Conservation (phyloP, 2,888 invertebrate species). For the Melinaea marsaeus region DNA sequence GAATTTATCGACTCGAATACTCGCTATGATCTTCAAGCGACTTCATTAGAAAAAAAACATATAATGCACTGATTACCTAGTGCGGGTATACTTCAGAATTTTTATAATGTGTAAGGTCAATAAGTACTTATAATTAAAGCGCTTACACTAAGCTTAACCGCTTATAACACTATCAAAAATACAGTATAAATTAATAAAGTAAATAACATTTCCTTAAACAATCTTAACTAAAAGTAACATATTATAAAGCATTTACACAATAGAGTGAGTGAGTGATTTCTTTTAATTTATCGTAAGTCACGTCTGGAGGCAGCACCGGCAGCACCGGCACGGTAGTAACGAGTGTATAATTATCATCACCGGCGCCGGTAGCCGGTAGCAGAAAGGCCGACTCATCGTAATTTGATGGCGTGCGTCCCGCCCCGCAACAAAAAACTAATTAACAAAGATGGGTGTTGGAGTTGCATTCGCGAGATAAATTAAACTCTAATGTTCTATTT, state of each 20-base stretch:
- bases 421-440: slow-evolving; percentile 74
- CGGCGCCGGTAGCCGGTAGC: slow-evolving; percentile 56
- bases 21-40: slow-evolving; percentile 45
- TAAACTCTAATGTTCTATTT: slow-evolving; percentile 22
- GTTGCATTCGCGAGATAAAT: slow-evolving; percentile 34
- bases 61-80: slow-evolving; percentile 31
- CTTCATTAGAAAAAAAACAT: slow-evolving; percentile 40
- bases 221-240: slow-evolving; percentile 8
- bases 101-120: no score
- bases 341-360: slow-evolving; percentile 75
- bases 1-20: slow-evolving; percentile 70
- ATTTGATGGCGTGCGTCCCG: slow-evolving; percentile 76
- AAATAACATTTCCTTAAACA: neutral
- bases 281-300: slow-evolving; percentile 17
- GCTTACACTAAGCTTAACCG: no score
- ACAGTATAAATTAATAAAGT: no score
- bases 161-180: no score
- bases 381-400: slow-evolving; percentile 77
- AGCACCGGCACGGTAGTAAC: slow-evolving; percentile 73
- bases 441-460: slow-evolving; percentile 64
- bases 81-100: slow-evolving; percentile 7
- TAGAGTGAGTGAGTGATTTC: slow-evolving; percentile 21
- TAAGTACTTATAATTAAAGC: no score
- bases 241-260: slow-evolving; percentile 24
- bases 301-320: slow-evolving; percentile 37